Conservation (phyloP, 2,888 invertebrate species). For the Chrysopilus asiliformis region DNA sequence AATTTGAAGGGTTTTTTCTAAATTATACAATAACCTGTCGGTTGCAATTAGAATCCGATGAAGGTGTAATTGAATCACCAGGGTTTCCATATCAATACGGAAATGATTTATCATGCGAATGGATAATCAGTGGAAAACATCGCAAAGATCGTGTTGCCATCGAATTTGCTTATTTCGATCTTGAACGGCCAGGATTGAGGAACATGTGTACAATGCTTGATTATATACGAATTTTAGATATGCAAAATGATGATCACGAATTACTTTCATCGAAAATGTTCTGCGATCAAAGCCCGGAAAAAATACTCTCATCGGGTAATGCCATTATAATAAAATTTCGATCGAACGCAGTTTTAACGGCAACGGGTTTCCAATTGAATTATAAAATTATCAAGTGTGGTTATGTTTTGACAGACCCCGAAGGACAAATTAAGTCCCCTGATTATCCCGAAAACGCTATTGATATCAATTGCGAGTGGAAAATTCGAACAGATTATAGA, state of each 20-base stretch:
- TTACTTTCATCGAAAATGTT: too few species aligned
- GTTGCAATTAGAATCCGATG: constrained; percentile 20
- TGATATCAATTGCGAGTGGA: constrained; percentile 58
- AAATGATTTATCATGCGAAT: constrained; percentile 52
- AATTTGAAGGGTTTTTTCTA: constrained; percentile 63
- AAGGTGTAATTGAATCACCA: constrained; percentile 74
- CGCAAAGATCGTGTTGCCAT: too few species aligned
- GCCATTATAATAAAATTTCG: constrained; percentile 36
- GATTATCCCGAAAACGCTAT: constrained; percentile 46
- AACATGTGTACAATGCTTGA: too few species aligned
- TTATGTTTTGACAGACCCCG: constrained; percentile 43
- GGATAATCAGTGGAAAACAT: too few species aligned
- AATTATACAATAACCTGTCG: constrained; percentile 47
- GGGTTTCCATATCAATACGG: constrained; percentile 61
- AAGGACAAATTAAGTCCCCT: constrained; percentile 48
- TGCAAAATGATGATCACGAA: too few species aligned
- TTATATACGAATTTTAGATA: too few species aligned
- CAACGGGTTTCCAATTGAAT: constrained; percentile 67
- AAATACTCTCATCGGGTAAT: constrained; percentile 19
- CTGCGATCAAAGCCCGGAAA: constrained; percentile 19
- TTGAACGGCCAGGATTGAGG: too few species aligned
- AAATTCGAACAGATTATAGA: constrained; percentile 52
- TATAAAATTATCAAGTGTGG: constrained; percentile 69
- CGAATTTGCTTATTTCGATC: too few species aligned
- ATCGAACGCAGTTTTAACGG: constrained; percentile 18